phyloP scores from a whole-genome alignment of 2,888 invertebrate species.

The Congeria kusceri region DNA sequence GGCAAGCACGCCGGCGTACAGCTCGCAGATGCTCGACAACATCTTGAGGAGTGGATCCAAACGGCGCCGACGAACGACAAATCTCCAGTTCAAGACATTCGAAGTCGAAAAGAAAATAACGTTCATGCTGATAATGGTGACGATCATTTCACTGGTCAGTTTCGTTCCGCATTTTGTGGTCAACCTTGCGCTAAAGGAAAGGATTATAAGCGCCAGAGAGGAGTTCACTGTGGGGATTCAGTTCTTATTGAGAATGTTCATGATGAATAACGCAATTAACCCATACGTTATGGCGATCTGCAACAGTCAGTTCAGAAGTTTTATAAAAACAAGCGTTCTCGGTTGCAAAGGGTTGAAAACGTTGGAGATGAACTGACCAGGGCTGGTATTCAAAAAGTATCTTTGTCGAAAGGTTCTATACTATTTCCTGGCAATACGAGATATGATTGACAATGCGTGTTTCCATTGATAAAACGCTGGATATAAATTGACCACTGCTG shows the following conservation, averaged over 20 bases:
- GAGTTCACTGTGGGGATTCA: not conserved
- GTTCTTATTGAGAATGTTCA: not conserved
- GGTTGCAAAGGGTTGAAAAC: too few relatives aligned
- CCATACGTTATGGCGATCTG: not conserved
- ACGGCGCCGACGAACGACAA: not conserved
- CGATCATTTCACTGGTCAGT: not conserved
- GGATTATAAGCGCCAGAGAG: not conserved
- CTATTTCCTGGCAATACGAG: too few relatives aligned
- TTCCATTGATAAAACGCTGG: too few relatives aligned
- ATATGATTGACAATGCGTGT: too few relatives aligned
- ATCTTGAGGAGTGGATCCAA: not conserved
- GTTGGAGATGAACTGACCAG: too few relatives aligned
- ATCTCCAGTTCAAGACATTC: not conserved
- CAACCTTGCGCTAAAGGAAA: not conserved
- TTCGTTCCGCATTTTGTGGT: not conserved
- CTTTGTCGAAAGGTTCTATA: too few relatives aligned
- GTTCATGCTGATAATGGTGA: not conserved
- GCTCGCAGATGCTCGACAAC: not conserved
- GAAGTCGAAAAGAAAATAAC: slow-evolving; percentile 6
- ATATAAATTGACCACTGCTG: too few relatives aligned
- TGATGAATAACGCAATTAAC: not conserved
- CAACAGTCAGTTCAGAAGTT: not conserved
- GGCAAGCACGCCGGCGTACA: not conserved
- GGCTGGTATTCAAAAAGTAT: too few relatives aligned
- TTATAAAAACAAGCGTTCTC: not conserved